A percentile compares a stretch with the other conserved stretches of the same genome.
phyloP scores from a whole-genome alignment of 2,888 invertebrate genomes.

The Parochlus steinenii region DNA sequence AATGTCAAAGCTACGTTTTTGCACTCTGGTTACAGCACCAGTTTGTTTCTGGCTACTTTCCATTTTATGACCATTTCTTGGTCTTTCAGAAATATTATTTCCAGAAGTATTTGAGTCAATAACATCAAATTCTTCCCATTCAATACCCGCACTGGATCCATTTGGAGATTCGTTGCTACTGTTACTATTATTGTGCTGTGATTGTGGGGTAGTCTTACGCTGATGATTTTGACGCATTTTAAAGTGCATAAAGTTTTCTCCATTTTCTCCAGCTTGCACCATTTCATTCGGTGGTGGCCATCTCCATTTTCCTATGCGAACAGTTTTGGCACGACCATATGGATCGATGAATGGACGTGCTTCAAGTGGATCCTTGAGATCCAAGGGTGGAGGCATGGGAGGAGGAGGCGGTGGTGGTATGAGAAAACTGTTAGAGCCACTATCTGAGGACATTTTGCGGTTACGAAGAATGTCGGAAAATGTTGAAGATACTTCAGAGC shows the following conservation, averaged over 20 bases:
- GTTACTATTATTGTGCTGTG: conserved; percentile 21
- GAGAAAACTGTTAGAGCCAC: conserved; percentile 23
- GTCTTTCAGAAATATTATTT: not conserved
- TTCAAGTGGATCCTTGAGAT: conserved; percentile 64
- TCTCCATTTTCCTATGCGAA: conserved; percentile 87
- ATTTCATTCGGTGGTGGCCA: conserved; percentile 82
- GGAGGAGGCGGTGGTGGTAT: conserved; percentile 69
- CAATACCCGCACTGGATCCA: conserved; percentile 41
- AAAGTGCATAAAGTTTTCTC: conserved; percentile 74
- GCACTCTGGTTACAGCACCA: not conserved
- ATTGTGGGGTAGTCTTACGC: conserved; percentile 58
- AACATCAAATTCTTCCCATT: conserved; percentile 60
- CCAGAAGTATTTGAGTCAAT: not conserved
- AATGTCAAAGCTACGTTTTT: conserved; percentile 54
- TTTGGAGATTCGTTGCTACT: conserved; percentile 24
- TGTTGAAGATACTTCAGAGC: not conserved
- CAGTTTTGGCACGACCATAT: conserved; percentile 85
- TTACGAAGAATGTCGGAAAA: not conserved
- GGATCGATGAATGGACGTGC: conserved; percentile 74
- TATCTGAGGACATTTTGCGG: conserved; percentile 30
- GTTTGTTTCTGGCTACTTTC: conserved; percentile 27
- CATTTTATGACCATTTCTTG: conserved; percentile 34
- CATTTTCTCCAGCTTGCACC: conserved; percentile 46
- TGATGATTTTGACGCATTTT: conserved; percentile 70
- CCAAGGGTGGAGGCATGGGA: conserved; percentile 75